Evolutionary conservation across 2,888 invertebrate species (phyloP), one percentile per base, ranked within the genome.

Genomic region (Synanthedon vespiformis): DNA sequence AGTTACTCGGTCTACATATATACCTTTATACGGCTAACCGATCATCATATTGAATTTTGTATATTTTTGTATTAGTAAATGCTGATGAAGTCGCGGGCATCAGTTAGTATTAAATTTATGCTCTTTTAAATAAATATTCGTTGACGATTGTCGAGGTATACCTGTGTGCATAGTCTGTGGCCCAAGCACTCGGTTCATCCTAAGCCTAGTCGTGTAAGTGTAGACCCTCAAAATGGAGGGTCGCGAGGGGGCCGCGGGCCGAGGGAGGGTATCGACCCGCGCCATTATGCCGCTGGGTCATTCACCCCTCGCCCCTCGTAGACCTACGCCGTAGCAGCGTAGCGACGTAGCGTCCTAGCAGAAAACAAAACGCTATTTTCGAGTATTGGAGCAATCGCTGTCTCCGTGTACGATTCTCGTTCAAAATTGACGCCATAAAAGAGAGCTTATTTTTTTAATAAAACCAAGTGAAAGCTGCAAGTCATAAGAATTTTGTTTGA

Each of bases 191-290:
- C 40, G 14, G 51, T 41, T 40, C 49, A 44, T 44, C 44, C 44
- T 44, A 13, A 44, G 44, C 44, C 44, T 44, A 13, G 44, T 44
- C 44, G 44, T 44, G 14, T 44, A 44, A 44, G 44, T 44, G 44
- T 12, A 44, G 44, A 44, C 44, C 44, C 44, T 44, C 44, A 44
- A 44, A 6, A 44, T 34, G 59, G 54, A 56, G 57, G 58, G 56
- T 56, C 60, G 41, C 54, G 56, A 51, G 54, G 54, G 52, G 51
- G 40, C 47, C 51, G 50, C 54, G 61, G 59, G 56, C 56, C 53
- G 54, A 56, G 62, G 57, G 63, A 56, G 76, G 77, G 64, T 85
- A 85, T 84, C 85, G 85, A 85, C 84, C 83, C 68, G 70, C 70
- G 67, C 70, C 68, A 70, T 73, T 71, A 70, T 67, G 67, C 65